Conservation (phyloP, 1,140 invertebrate species). For the Hesperophylax magnus region DNA sequence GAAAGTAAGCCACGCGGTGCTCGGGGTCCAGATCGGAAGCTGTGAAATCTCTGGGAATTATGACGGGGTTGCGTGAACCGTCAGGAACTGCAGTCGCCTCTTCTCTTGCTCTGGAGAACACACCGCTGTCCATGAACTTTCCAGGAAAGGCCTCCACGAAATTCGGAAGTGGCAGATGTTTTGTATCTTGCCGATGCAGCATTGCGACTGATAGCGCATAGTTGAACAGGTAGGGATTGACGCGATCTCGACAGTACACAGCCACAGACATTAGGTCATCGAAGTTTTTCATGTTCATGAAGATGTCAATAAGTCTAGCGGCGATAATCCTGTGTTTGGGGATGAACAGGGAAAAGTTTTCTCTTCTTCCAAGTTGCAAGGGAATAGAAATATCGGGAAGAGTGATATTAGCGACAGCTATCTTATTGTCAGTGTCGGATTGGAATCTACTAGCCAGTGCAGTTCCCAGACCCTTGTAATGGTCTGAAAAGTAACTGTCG, state of each 20-base stretch:
- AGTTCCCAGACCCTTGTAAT: slow-evolving; percentile 72
- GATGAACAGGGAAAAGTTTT: slow-evolving; percentile 83
- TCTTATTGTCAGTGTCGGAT: slow-evolving; percentile 65
- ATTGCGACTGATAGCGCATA: slow-evolving; percentile 83
- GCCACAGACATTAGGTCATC: slow-evolving; percentile 80
- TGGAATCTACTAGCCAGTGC: slow-evolving; percentile 73
- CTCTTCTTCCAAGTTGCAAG: slow-evolving; percentile 76
- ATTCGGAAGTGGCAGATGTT: slow-evolving; percentile 78
- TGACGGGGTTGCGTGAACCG: slow-evolving; percentile 76
- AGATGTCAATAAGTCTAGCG: slow-evolving; percentile 79
- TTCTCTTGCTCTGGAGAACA: slow-evolving; percentile 78
- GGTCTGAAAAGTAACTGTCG: slow-evolving; percentile 71
- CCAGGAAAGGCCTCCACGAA: slow-evolving; percentile 83
- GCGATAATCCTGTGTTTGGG: slow-evolving; percentile 79
- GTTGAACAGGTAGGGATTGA: slow-evolving; percentile 85
- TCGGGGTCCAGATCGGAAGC: slow-evolving; percentile 81
- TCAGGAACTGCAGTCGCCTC: slow-evolving; percentile 75
- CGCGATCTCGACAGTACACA: slow-evolving; percentile 79
- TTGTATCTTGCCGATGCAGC: slow-evolving; percentile 81
- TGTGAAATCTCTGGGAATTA: slow-evolving; percentile 80
- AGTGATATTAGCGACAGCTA: slow-evolving; percentile 76
- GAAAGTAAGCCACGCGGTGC: slow-evolving; percentile 82
- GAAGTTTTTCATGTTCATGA: slow-evolving; percentile 78
- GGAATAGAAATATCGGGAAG: slow-evolving; percentile 79
- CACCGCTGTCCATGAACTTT: slow-evolving; percentile 81